A percentile compares a stretch with the other conserved stretches of the same genome.
Evolutionary conservation across 2,797 vertebrate species (phyloP).

Genomic region (Glossophaga mutica): DNA sequence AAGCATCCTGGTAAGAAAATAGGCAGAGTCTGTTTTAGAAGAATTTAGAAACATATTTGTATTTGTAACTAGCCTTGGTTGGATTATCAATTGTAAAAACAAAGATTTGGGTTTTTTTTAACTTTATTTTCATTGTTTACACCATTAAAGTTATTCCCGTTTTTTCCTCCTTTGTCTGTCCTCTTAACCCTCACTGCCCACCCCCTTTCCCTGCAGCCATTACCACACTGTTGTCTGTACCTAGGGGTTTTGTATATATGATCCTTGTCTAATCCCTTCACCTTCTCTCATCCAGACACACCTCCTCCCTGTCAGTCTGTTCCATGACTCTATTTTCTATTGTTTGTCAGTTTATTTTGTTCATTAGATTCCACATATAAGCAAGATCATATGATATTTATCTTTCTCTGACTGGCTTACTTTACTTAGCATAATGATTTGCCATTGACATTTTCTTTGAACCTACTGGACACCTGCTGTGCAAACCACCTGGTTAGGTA

Average conservation of each 20-base stretch:
- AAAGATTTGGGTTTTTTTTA: background rate
- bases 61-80: background rate
- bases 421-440: background rate
- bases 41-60: background rate
- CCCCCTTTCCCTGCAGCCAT: background rate
- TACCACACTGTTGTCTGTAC: background rate
- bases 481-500: background rate
- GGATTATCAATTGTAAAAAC: background rate
- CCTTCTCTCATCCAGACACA: background rate
- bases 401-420: background rate
- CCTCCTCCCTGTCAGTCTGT: background rate
- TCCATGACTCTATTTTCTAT: background rate
- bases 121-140: background rate
- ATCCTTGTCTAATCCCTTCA: background rate
- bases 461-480: background rate
- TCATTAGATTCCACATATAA: background rate
- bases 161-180: background rate
- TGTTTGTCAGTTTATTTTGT: background rate
- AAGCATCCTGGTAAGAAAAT: background rate
- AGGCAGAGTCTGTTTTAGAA: background rate
- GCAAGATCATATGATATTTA: background rate
- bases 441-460: background rate
- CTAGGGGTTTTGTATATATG: background rate
- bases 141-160: background rate
- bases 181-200: background rate